Base-by-base conservation (phyloP, 2,797 vertebrate genomes). In the Pogonophryne albipinna region DNA sequence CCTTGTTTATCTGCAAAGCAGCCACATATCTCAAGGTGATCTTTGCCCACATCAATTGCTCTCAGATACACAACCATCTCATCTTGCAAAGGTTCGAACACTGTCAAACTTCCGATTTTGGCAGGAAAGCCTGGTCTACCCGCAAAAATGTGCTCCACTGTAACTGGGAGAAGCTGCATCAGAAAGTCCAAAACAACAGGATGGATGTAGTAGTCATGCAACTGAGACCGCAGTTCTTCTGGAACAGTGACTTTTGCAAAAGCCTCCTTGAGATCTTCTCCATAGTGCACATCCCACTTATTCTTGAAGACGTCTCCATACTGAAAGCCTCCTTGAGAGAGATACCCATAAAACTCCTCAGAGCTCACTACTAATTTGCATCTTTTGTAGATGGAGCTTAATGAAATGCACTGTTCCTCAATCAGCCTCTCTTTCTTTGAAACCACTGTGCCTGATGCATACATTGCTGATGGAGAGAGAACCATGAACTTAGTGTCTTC, bases 41-140 rank as follows among this genome's bases (percentile, higher is more conserved):
- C 94, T 23, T 64, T 49, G 10, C 79, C 88, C 11, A 90, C 86
- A 62, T 94, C 83, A 15, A 41, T 86, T 64, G 89, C 90, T 93
- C 93, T 96, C 72, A 97, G 73, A 82, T 97, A 97, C 4, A 96
- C 86, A 64, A 95, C 87, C 96, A 97, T 96, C 80, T 97, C 95
- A 51, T 95, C 92, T 85, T 97, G 93, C 82, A 97, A 74, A 0
- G 96, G 93, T 69, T 93, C 92, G 49, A 92, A 90, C 19, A 97
- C 93, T 9, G 91, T 92, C 74, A 98, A 75, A 68, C 91, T 95
- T 59, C 94, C 95, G 80, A 97, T 96, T 74, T 92, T 85, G 10
- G 93, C 90, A 10, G 96, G 96, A 88, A 96, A 97, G 2, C 94
- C 93, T 34, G 87, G 84, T 68, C 87, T 91, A 19, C 90, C 88